A percentile compares a stretch with the other conserved stretches of the same genome.
Evolutionary conservation across 64 coral and sea anemone genomes (phyloP).

Genomic region (Stichodactyla helianthus): DNA sequence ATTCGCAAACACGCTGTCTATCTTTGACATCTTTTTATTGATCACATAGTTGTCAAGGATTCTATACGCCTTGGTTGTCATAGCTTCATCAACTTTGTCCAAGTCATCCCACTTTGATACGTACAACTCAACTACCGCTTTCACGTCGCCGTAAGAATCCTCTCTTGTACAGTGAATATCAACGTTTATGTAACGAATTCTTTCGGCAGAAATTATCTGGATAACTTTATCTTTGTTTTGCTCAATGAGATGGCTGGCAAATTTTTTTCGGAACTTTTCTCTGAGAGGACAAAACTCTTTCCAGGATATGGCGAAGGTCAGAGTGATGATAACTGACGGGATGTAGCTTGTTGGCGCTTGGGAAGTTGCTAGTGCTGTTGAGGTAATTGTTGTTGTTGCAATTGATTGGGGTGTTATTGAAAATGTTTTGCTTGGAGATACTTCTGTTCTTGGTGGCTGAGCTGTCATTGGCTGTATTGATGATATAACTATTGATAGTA

Average conservation of each 20-base stretch:
- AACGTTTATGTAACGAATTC: not conserved
- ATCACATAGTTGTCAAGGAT: slow-evolving; percentile 27
- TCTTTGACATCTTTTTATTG: slow-evolving; percentile 37
- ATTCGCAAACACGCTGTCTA: slow-evolving; percentile 16
- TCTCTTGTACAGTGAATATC: not conserved
- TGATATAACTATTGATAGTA: too few relatives aligned
- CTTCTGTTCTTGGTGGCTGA: not conserved
- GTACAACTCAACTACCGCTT: not conserved
- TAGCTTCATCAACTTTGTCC: slow-evolving; percentile 21
- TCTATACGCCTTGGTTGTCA: slow-evolving; percentile 35
- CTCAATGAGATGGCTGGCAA: slow-evolving; percentile 17
- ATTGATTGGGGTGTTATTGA: not conserved
- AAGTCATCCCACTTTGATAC: not conserved
- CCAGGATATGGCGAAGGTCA: slow-evolving; percentile 29
- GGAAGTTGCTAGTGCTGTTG: not conserved
- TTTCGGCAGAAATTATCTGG: not conserved
- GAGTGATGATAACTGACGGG: not conserved
- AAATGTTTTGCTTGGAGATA: not conserved
- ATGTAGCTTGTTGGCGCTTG: not conserved
- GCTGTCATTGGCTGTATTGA: not conserved
- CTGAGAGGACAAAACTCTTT: slow-evolving; percentile 13
- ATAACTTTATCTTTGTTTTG: not conserved
- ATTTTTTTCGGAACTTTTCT: not conserved
- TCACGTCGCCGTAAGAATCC: not conserved
- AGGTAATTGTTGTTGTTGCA: not conserved